phyloP scores from a whole-genome alignment of 1,140 invertebrate species.

The Patella vulgata region DNA sequence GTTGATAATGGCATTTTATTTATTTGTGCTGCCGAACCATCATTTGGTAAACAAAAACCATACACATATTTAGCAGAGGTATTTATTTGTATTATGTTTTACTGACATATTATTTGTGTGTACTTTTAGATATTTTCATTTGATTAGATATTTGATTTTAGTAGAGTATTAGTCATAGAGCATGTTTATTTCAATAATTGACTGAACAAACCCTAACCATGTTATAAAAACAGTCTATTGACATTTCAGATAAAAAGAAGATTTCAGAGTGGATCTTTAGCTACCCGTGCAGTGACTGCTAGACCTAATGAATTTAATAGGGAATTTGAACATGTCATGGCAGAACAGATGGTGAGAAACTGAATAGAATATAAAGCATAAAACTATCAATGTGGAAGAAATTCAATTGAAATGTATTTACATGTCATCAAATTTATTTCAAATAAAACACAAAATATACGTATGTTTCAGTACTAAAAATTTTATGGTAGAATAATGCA shows the following conservation, averaged over 20 bases:
- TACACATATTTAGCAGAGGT: constrained; percentile 64
- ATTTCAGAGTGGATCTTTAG: constrained; percentile 49
- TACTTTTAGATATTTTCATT: no score
- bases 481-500: neutral
- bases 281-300: constrained; percentile 44
- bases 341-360: constrained; percentile 58
- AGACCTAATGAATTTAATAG: constrained; percentile 51
- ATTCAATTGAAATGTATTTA: no score
- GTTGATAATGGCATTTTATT: constrained; percentile 64
- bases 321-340: constrained; percentile 55
- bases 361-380: neutral
- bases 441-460: no score
- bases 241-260: constrained; percentile 56
- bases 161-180: no score
- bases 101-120: no score
- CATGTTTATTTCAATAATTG: no score
- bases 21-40: constrained; percentile 57
- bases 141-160: no score
- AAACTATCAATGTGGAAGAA: no score
- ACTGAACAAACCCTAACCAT: no score
- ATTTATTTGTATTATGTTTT: constrained; percentile 12
- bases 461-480: constrained; percentile 5
- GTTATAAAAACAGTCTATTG: no score
- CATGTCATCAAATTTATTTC: no score
- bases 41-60: constrained; percentile 56